These are phyloP conservation scores for Chymomyza costata DNA, from an alignment of 1,140 invertebrate genomes.

Conservation along the genomic window DNA sequence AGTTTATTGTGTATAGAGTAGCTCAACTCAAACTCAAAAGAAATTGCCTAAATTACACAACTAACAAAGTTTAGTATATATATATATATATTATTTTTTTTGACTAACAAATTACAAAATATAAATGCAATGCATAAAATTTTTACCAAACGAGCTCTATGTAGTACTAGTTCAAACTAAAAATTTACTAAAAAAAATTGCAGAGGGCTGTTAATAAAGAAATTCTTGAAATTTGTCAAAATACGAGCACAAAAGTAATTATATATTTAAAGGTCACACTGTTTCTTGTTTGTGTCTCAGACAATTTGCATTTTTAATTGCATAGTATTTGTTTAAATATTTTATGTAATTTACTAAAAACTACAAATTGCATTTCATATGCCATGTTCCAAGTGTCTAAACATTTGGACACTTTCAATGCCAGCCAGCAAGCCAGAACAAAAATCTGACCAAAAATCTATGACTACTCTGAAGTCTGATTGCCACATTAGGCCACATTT, in stretches of 20 bases:
- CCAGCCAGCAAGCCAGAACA: slow-evolving; percentile 30
- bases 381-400: slow-evolving; percentile 22
- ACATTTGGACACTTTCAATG: slow-evolving; percentile 58
- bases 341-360: slow-evolving; percentile 56
- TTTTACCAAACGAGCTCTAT: slow-evolving; percentile 63
- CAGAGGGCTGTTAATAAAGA: slow-evolving; percentile 27
- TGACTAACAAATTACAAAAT: slow-evolving; percentile 24
- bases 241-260: slow-evolving; percentile 49
- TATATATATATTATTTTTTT: no score
- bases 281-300: no score
- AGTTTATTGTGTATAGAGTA: no score
- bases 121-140: slow-evolving; percentile 51
- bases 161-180: slow-evolving; percentile 10
- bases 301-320: slow-evolving; percentile 19
- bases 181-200: slow-evolving; percentile 30
- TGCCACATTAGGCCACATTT: slow-evolving; percentile 39
- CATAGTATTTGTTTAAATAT: slow-evolving; percentile 43
- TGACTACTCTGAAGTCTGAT: slow-evolving; percentile 20
- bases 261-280: slow-evolving; percentile 34
- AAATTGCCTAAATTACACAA: no score
- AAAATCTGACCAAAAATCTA: neutral
- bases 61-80: no score
- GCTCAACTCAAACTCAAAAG: no score
- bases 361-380: slow-evolving; percentile 35
- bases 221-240: slow-evolving; percentile 22